These are phyloP conservation scores for Triops cancriformis DNA, from an alignment of 1,140 invertebrate species.

Conservation along the genomic window DNA sequence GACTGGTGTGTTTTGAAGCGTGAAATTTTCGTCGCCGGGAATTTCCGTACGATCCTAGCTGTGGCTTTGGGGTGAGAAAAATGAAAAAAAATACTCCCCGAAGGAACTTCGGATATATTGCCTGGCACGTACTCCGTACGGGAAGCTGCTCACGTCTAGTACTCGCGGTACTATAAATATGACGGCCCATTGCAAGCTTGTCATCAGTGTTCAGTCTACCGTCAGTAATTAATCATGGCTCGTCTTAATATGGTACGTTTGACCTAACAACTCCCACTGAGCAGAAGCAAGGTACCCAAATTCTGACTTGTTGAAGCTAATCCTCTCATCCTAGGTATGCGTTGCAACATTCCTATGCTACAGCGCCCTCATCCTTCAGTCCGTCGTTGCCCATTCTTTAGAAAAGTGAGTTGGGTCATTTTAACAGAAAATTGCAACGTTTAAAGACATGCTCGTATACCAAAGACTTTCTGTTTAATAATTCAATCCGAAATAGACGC, in stretches of 20 bases:
- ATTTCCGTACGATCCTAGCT: neutral
- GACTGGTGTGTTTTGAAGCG: constrained; percentile 8
- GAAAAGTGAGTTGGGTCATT: neutral
- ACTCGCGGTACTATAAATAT: neutral
- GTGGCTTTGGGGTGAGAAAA: too few species aligned
- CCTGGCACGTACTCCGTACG: neutral
- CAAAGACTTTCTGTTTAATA: too few species aligned
- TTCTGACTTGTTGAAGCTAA: neutral
- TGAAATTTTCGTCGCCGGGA: neutral
- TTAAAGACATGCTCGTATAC: too few species aligned
- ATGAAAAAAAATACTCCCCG: too few species aligned
- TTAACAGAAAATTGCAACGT: neutral
- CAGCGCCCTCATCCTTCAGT: neutral
- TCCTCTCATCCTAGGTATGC: neutral
- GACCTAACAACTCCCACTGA: neutral
- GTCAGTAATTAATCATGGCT: neutral
- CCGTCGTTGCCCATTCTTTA: neutral
- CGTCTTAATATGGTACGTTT: neutral
- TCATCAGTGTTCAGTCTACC: neutral
- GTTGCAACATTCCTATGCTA: neutral
- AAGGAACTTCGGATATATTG: neutral
- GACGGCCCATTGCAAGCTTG: constrained; percentile 1
- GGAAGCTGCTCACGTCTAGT: neutral
- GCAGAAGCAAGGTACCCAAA: too few species aligned
- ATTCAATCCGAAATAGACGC: too few species aligned